A percentile compares a stretch with the other conserved stretches of the same genome.
These are phyloP conservation scores for Syngnathus floridae DNA, from an alignment of 2,113 vertebrate genomes.

Conservation along the genomic window DNA sequence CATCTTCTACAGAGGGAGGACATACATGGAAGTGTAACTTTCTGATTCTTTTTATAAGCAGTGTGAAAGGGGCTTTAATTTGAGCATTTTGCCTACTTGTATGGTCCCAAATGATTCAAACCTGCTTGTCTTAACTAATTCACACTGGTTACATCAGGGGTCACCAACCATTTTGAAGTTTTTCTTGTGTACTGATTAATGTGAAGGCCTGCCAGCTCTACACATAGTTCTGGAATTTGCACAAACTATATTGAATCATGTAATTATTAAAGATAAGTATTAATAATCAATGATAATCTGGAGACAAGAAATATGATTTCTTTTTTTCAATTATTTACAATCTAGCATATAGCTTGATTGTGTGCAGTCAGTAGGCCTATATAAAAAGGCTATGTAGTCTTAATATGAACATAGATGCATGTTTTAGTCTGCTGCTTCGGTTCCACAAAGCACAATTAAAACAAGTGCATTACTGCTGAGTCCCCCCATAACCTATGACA, in stretches of 20 bases:
- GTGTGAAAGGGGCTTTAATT: not conserved
- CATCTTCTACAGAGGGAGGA: too few relatives aligned
- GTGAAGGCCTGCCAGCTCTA: too few relatives aligned
- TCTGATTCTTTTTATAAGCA: not conserved
- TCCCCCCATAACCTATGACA: too few relatives aligned
- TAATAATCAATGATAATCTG: not conserved
- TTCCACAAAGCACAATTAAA: constrained; percentile 38
- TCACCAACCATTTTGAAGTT: too few relatives aligned
- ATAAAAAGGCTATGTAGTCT: not conserved
- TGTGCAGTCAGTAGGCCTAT: not conserved
- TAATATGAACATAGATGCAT: constrained; percentile 54
- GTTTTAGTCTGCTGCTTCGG: constrained; percentile 49
- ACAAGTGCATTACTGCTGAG: not conserved
- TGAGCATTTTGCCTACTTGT: not conserved
- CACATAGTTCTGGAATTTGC: too few relatives aligned
- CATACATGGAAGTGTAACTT: not conserved
- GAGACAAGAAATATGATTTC: not conserved
- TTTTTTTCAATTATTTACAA: constrained; percentile 19
- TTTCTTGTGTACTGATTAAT: too few relatives aligned
- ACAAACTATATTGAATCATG: too few relatives aligned
- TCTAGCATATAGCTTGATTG: constrained; percentile 32
- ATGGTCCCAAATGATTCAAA: constrained; percentile 10
- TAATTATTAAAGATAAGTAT: too few relatives aligned
- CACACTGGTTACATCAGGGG: too few relatives aligned
- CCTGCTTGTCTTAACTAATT: not conserved